Evolutionary conservation across 2,888 invertebrate species (phyloP).

Genomic region (Pristionchus arcanus): DNA sequence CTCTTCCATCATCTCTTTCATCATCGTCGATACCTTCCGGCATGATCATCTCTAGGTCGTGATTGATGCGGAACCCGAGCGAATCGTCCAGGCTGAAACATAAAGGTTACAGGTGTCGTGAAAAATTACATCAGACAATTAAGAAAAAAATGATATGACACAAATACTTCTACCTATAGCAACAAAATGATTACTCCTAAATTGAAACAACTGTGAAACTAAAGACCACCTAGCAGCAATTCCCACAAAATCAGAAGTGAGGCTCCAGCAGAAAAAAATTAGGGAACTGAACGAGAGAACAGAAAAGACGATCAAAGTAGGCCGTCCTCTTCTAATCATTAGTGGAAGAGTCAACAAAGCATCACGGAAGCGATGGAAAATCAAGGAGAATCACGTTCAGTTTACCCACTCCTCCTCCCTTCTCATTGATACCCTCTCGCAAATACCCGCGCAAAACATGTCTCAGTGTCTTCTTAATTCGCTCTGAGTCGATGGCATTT

Average conservation of each 20-base stretch:
- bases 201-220: background rate
- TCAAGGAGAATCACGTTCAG: conserved; percentile 7
- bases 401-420: background rate
- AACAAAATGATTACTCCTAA: background rate
- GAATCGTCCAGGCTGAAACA: conserved; percentile 55
- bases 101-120: no score
- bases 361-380: conserved; percentile 36
- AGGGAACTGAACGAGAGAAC: background rate
- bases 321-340: conserved; percentile 17
- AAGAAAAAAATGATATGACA: background rate
- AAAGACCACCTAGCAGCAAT: background rate
- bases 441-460: background rate
- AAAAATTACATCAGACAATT: background rate
- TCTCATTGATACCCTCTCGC: background rate
- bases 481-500: no score
- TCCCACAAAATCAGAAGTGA: no score
- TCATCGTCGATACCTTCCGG: conserved; percentile 70
- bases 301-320: conserved; percentile 38
- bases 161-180: background rate
- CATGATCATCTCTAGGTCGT: conserved; percentile 76
- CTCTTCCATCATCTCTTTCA: conserved; percentile 32
- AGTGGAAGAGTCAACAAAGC: conserved; percentile 44
- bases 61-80: conserved; percentile 65
- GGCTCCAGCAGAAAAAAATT: background rate
- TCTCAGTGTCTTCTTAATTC: background rate